Percentiles rank a stretch among this genome's conserved stretches.
Evolutionary conservation across 2,888 invertebrate genomes (phyloP).

Genomic region (Dryococelus australis): DNA sequence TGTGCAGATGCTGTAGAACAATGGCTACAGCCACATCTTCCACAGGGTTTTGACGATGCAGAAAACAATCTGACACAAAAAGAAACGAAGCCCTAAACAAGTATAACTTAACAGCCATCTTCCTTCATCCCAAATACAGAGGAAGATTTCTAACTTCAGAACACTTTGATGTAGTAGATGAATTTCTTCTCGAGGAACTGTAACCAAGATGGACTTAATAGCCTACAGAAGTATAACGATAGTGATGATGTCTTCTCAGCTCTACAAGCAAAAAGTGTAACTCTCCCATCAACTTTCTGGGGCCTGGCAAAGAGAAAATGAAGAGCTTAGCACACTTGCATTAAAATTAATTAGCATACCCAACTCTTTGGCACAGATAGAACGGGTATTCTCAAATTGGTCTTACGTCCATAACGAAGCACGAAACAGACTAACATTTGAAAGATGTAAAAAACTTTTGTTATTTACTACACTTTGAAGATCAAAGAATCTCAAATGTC

Average conservation of each 20-base stretch:
- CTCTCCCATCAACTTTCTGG: slow-evolving; percentile 39
- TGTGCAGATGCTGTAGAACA: too few species aligned
- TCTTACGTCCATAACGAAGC: slow-evolving; percentile 12
- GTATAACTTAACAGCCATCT: too few species aligned
- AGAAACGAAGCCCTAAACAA: too few species aligned
- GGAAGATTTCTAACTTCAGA: too few species aligned
- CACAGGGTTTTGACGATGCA: too few species aligned
- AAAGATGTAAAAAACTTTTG: slow-evolving; percentile 18
- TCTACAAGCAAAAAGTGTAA: slow-evolving; percentile 16
- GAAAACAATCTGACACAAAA: too few species aligned
- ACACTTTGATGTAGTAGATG: neutral
- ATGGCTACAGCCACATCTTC: too few species aligned
- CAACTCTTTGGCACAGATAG: slow-evolving; percentile 43
- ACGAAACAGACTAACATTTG: slow-evolving; percentile 28
- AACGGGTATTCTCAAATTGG: slow-evolving; percentile 42
- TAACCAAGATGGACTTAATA: neutral
- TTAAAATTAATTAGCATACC: slow-evolving; percentile 42
- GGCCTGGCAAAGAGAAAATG: slow-evolving; percentile 40
- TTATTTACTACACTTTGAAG: too few species aligned
- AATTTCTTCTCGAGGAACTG: slow-evolving; percentile 21
- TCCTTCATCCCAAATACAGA: too few species aligned
- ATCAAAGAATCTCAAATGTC: too few species aligned
- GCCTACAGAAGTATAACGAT: slow-evolving; percentile 13
- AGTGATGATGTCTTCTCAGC: neutral
- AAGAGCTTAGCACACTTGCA: slow-evolving; percentile 39